These are phyloP conservation scores for Misgurnus mizolepis DNA, from an alignment of 2,113 vertebrate species.

Conservation along the genomic window DNA sequence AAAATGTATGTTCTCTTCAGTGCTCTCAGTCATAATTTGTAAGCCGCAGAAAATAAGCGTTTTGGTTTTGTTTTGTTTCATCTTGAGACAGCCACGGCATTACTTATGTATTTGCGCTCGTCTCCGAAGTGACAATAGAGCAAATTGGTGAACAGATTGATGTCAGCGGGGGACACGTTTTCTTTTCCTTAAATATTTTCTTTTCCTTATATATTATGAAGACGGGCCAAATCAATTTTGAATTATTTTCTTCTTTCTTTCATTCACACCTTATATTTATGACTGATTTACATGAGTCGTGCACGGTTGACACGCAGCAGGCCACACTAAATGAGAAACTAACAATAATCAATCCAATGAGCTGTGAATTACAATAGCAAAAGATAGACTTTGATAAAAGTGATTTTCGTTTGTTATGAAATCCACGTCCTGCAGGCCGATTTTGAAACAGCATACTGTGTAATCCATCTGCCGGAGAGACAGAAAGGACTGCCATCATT, in stretches of 20 bases:
- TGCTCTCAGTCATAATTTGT: neutral
- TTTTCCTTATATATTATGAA: neutral
- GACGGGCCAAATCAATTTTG: constrained; percentile 12
- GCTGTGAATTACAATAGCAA: constrained; percentile 53
- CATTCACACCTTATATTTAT: constrained; percentile 19
- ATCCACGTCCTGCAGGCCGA: constrained; percentile 48
- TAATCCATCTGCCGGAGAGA: constrained; percentile 66
- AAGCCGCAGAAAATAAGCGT: neutral
- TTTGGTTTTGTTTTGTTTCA: neutral
- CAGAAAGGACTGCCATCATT: constrained; percentile 59
- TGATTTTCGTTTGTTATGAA: constrained; percentile 63
- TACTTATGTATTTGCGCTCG: neutral
- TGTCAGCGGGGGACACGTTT: constrained; percentile 34
- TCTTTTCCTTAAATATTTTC: neutral
- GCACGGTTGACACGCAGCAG: neutral
- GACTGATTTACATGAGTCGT: constrained; percentile 39
- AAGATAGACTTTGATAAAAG: constrained; percentile 59
- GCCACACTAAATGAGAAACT: neutral
- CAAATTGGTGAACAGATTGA: constrained; percentile 33
- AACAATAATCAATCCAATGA: constrained; percentile 44
- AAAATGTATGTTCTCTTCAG: no score
- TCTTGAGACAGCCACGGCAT: neutral
- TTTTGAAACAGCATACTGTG: constrained; percentile 61
- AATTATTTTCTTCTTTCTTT: constrained; percentile 18
- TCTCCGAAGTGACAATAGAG: neutral